Conservation (phyloP, 64 coral and sea anemone genomes). For the Hydrozoanthus tunicans region DNA sequence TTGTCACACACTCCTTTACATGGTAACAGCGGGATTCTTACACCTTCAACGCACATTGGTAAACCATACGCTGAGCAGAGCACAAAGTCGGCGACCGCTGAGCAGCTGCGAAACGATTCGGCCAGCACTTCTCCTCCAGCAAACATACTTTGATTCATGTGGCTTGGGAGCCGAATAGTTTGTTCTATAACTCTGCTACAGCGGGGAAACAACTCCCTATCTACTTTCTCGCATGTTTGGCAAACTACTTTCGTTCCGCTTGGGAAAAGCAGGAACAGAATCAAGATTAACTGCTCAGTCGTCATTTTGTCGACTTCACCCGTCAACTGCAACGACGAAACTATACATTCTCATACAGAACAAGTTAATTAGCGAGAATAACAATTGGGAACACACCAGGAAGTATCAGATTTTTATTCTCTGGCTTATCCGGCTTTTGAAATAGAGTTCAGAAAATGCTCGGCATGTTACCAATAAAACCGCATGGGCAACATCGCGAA, state of each 20-base stretch:
- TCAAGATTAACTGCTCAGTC: background rate
- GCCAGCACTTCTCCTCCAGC: background rate
- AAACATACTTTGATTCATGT: conserved; percentile 37
- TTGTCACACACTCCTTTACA: conserved; percentile 35
- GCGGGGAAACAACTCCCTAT: conserved; percentile 6
- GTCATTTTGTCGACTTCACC: background rate
- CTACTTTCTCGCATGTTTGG: conserved; percentile 9
- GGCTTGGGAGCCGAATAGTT: conserved; percentile 11
- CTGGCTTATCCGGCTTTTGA: background rate
- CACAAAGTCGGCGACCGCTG: conserved; percentile 22
- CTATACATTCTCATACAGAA: background rate
- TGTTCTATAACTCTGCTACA: conserved; percentile 17
- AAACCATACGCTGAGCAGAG: conserved; percentile 32
- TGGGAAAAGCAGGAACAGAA: background rate
- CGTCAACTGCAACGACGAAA: background rate
- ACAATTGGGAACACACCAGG: background rate
- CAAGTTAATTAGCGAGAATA: background rate
- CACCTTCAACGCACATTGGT: conserved; percentile 15
- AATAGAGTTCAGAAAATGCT: background rate
- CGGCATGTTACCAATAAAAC: background rate
- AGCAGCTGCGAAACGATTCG: background rate
- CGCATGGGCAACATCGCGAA: background rate
- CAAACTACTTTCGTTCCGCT: background rate
- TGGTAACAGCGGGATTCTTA: background rate
- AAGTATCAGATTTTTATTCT: background rate